phyloP scores from a whole-genome alignment of 1,140 invertebrate species.

The Anthonomus grandis region DNA sequence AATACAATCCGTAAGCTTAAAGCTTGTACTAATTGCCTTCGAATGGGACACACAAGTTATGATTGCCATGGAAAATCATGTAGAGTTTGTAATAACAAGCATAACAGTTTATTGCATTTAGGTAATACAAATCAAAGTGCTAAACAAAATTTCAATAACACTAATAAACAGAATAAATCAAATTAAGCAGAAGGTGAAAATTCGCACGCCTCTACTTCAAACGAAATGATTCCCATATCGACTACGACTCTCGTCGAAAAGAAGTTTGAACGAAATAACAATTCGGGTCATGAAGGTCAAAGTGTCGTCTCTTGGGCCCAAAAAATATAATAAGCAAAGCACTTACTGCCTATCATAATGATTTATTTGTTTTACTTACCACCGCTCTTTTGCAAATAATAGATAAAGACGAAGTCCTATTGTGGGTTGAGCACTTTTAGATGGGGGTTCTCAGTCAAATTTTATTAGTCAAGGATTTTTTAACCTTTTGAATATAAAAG shows the following conservation, averaged over 20 bases:
- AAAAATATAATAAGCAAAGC: not conserved
- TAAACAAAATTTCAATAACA: not conserved
- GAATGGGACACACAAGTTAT: not conserved
- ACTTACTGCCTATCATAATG: conserved; percentile 1
- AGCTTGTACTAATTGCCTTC: conserved; percentile 6
- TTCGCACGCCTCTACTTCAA: too few relatives aligned
- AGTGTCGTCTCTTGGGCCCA: too few relatives aligned
- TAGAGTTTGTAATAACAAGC: not conserved
- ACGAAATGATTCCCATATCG: too few relatives aligned
- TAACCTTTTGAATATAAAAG: not conserved
- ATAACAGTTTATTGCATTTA: conserved; percentile 5
- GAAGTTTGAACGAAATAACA: too few relatives aligned
- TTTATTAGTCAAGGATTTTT: conserved; percentile 1
- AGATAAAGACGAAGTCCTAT: not conserved
- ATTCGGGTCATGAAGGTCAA: too few relatives aligned
- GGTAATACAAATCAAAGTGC: not conserved
- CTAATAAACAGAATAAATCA: too few relatives aligned
- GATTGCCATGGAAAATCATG: not conserved
- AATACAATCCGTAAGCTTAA: too few relatives aligned
- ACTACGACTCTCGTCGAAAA: too few relatives aligned
- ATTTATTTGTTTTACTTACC: conserved; percentile 1
- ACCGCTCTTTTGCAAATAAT: conserved; percentile 1
- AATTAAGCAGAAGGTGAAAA: too few relatives aligned
- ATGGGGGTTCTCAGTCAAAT: conserved; percentile 7
- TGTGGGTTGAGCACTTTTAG: conserved; percentile 1